Percentiles rank a stretch among this genome's conserved stretches.
Evolutionary conservation across 2,113 vertebrate genomes (phyloP).

Genomic region (Ceratotherium simum): DNA sequence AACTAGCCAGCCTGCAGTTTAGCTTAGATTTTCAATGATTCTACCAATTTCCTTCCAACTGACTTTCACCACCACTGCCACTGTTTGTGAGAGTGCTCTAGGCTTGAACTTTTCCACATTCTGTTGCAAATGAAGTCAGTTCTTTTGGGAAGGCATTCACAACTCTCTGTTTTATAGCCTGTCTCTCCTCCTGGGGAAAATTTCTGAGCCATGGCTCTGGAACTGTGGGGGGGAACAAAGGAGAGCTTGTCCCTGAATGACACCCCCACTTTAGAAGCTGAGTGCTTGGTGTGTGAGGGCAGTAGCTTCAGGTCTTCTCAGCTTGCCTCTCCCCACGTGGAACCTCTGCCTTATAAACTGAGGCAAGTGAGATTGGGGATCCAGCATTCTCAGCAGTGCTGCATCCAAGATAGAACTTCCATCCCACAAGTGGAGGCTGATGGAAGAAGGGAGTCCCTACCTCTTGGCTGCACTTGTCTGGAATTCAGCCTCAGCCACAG

Average conservation of each 20-base stretch:
- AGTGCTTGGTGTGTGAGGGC: background rate
- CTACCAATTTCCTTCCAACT: background rate
- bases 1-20: constrained; percentile 2
- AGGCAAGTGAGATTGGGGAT: background rate
- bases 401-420: background rate
- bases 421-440: background rate
- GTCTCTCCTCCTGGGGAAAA: background rate
- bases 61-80: background rate
- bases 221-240: background rate
- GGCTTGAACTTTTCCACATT: background rate
- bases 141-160: background rate
- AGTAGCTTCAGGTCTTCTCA: background rate
- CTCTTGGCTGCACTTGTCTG: background rate
- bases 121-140: background rate
- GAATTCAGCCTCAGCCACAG: background rate
- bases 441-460: background rate
- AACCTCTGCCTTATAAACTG: background rate
- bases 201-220: background rate
- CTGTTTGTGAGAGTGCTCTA: constrained; percentile 15
- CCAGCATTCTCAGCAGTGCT: background rate
- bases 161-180: background rate
- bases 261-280: background rate
- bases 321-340: background rate
- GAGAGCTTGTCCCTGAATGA: background rate
- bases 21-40: background rate